phyloP scores from a whole-genome alignment of 2,797 vertebrate species.

The Catharus ustulatus region DNA sequence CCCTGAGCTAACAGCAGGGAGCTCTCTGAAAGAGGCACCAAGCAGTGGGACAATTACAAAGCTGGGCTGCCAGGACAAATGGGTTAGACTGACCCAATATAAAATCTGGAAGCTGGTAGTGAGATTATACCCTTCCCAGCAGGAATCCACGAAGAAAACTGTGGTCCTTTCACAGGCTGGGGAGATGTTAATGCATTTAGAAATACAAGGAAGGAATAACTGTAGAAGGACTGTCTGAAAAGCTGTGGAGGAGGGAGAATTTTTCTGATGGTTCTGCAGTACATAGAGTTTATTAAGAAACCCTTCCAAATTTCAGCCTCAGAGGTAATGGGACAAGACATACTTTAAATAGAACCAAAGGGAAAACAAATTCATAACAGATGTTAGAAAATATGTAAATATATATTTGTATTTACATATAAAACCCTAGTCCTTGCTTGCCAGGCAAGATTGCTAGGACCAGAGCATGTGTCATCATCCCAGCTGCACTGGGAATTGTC shows the following conservation, averaged over 20 bases:
- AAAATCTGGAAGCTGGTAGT: not conserved
- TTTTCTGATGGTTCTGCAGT: not conserved
- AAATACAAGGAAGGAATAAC: not conserved
- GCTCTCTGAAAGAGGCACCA: not conserved
- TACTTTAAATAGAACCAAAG: constrained; percentile 60
- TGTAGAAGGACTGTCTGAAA: not conserved
- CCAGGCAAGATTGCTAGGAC: constrained; percentile 27
- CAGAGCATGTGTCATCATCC: constrained; percentile 29
- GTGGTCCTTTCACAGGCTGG: not conserved
- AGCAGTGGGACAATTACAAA: not conserved
- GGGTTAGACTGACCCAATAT: not conserved
- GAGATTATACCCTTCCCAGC: constrained; percentile 1
- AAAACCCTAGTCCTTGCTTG: not conserved
- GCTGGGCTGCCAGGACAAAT: not conserved
- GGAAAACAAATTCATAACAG: constrained; percentile 45
- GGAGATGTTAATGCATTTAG: not conserved
- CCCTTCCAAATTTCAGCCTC: not conserved
- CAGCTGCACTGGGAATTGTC: constrained; percentile 18
- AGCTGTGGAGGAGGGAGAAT: not conserved
- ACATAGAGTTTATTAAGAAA: not conserved
- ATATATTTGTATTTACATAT: constrained; percentile 59
- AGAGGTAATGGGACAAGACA: constrained; percentile 40
- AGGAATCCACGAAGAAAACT: not conserved
- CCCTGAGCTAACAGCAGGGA: not conserved
- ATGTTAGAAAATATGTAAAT: constrained; percentile 65